These are phyloP conservation scores for Heterotilapia buettikoferi DNA, from an alignment of 2,113 vertebrate genomes.

Conservation along the genomic window DNA sequence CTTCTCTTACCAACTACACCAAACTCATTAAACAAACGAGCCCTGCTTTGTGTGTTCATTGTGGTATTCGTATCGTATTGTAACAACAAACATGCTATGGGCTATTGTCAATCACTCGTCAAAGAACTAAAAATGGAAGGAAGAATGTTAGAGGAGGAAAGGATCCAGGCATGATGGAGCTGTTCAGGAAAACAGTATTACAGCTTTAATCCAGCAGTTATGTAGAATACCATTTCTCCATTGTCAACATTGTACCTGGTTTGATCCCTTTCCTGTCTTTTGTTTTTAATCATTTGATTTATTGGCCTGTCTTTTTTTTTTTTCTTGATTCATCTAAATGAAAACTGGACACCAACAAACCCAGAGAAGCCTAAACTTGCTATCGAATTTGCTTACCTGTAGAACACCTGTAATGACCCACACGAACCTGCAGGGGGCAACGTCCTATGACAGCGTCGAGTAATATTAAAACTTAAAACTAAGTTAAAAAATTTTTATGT, in stretches of 20 bases:
- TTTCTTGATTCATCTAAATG: not conserved
- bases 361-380: not conserved
- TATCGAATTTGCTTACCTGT: conserved; percentile 26
- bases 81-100: not conserved
- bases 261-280: not conserved
- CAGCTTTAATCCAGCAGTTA: not conserved
- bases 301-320: not conserved
- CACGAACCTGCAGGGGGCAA: conserved; percentile 31
- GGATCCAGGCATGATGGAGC: not conserved
- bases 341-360: not conserved
- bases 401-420: conserved; percentile 41
- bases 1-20: not conserved
- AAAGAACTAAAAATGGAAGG: not conserved
- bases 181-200: not conserved
- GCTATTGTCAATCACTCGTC: conserved; percentile 7
- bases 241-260: not conserved
- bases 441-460: not conserved
- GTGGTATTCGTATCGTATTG: not conserved
- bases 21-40: conserved; percentile 6
- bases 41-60: not conserved
- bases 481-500: accelerated
- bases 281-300: not conserved
- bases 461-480: not conserved
- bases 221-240: not conserved
- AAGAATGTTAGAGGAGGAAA: not conserved